A percentile compares a stretch with the other conserved stretches of the same genome.
These are phyloP conservation scores for Cremastobaeus sp. DNA, from an alignment of 2,888 invertebrate species.

Conservation along the genomic window DNA sequence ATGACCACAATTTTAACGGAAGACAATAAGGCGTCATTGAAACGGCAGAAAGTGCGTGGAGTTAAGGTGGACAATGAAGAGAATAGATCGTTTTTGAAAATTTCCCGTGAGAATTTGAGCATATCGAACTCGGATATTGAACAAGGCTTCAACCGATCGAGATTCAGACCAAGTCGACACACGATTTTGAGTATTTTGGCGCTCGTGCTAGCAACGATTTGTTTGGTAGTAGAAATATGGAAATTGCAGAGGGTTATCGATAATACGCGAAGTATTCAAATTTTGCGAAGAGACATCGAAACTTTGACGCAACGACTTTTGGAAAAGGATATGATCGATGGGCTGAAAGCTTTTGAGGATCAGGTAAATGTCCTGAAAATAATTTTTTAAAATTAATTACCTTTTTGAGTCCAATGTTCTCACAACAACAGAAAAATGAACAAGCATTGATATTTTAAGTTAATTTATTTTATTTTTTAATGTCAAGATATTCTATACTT, in stretches of 20 bases:
- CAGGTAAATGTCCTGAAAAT: constrained; percentile 67
- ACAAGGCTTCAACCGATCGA: constrained; percentile 68
- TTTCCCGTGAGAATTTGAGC: constrained; percentile 74
- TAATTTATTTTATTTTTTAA: too few relatives aligned
- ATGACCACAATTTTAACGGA: constrained; percentile 45
- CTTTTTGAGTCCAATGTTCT: too few relatives aligned
- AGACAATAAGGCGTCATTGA: constrained; percentile 39
- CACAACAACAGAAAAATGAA: too few relatives aligned
- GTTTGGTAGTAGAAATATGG: constrained; percentile 71
- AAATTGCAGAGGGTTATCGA: constrained; percentile 66
- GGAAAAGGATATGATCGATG: constrained; percentile 72
- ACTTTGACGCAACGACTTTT: constrained; percentile 71
- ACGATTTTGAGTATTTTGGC: constrained; percentile 67
- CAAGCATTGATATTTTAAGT: too few relatives aligned
- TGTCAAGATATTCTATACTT: too few relatives aligned
- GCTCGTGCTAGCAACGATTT: constrained; percentile 67
- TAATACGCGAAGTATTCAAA: constrained; percentile 70
- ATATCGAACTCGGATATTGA: constrained; percentile 73
- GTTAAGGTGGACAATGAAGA: constrained; percentile 65
- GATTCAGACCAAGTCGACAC: constrained; percentile 56
- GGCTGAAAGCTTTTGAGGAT: constrained; percentile 73
- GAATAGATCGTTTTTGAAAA: constrained; percentile 70
- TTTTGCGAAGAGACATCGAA: constrained; percentile 71
- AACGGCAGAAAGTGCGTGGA: constrained; percentile 40
- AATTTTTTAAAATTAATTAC: too few relatives aligned